Evolutionary conservation across 2,888 invertebrate genomes (phyloP).

Genomic region (Imbricaverruca yamaguchii): DNA sequence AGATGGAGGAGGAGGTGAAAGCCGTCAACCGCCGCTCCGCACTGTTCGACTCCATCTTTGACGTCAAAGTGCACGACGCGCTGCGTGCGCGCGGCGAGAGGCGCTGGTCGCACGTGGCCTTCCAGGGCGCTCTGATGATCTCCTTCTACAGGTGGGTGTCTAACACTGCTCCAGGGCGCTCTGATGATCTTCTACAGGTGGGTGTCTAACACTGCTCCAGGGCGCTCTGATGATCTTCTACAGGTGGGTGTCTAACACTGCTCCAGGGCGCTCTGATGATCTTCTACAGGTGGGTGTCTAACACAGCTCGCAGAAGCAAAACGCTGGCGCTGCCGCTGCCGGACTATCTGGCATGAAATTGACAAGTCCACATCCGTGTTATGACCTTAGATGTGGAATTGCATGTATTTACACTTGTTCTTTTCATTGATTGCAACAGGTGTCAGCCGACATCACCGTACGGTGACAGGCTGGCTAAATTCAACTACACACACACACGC

Average conservation of each 20-base stretch:
- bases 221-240: slow-evolving; percentile 99
- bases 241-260: slow-evolving; percentile 42
- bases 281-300: slow-evolving; percentile 60
- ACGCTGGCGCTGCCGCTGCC: no score
- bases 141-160: slow-evolving; percentile 66
- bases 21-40: slow-evolving; percentile 72
- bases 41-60: slow-evolving; percentile 83
- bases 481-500: no score
- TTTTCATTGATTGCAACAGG: no score
- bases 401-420: no score
- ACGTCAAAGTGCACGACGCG: slow-evolving; percentile 71
- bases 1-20: slow-evolving; percentile 57
- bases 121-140: slow-evolving; percentile 97
- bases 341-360: no score
- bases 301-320: no score
- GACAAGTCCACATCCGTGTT: not conserved
- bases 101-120: slow-evolving; percentile 77
- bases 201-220: slow-evolving; percentile 50
- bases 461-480: no score
- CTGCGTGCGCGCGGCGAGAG: slow-evolving; percentile 78
- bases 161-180: slow-evolving; percentile 68
- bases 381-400: no score
- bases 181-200: slow-evolving; percentile 92
- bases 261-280: slow-evolving; percentile 97
- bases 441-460: no score